These are phyloP conservation scores for Saccostrea glomerata DNA, from an alignment of 1,140 invertebrate species.

Conservation along the genomic window DNA sequence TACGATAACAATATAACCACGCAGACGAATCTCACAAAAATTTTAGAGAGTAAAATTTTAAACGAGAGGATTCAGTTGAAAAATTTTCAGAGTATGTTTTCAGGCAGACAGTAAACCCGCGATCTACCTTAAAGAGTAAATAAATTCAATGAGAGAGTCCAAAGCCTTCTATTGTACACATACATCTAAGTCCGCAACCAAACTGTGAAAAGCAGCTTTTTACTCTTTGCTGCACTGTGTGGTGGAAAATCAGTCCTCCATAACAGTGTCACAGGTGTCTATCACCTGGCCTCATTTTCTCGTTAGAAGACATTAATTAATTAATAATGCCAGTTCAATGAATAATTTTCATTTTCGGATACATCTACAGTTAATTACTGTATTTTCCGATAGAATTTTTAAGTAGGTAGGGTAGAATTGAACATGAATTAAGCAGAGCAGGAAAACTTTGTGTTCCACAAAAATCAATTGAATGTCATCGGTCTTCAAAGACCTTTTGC, in stretches of 20 bases:
- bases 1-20: too few relatives aligned
- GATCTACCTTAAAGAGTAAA: conserved; percentile 21
- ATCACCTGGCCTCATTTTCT: background rate
- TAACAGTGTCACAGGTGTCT: background rate
- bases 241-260: background rate
- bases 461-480: conserved; percentile 12
- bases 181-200: background rate
- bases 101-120: too few relatives aligned
- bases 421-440: background rate
- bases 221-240: background rate
- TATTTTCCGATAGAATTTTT: background rate
- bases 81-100: too few relatives aligned
- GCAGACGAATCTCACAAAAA: too few relatives aligned
- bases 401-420: background rate
- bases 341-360: background rate
- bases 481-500: conserved; percentile 6
- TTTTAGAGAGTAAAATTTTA: too few relatives aligned
- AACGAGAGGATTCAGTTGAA: too few relatives aligned
- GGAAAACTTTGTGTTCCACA: background rate
- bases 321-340: background rate
- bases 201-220: background rate
- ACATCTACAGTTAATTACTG: background rate
- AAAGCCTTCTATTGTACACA: background rate
- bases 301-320: background rate
- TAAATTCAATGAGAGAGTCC: background rate